phyloP scores from a whole-genome alignment of 1,140 invertebrate species.

The Procambarus clarkii region DNA sequence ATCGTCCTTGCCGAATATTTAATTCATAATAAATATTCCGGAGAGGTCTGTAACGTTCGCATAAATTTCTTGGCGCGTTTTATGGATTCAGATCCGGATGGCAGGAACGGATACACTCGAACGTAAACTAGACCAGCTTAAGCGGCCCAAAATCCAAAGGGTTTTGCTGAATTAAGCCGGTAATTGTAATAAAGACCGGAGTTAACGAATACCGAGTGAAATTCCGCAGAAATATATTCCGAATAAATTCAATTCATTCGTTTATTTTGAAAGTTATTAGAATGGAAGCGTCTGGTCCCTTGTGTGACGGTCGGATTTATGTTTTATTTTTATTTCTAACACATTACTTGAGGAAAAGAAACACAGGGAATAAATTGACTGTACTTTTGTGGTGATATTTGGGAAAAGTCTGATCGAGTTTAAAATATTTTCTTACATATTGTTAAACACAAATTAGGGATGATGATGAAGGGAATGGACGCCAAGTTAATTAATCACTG shows the following conservation, averaged over 20 bases:
- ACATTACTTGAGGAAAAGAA: too few relatives aligned
- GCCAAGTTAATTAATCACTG: too few relatives aligned
- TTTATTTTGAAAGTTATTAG: not conserved
- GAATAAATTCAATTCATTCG: not conserved
- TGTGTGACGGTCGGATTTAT: too few relatives aligned
- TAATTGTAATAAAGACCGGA: not conserved
- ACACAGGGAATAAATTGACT: too few relatives aligned
- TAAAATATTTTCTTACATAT: too few relatives aligned
- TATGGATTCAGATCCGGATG: not conserved
- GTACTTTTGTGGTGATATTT: too few relatives aligned
- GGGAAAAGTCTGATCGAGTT: too few relatives aligned
- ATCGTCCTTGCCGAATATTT: not conserved
- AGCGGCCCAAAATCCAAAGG: not conserved
- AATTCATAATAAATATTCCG: not conserved
- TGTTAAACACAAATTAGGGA: too few relatives aligned
- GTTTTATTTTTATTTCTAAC: too few relatives aligned
- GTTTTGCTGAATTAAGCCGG: not conserved
- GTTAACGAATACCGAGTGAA: not conserved
- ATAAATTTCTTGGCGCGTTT: not conserved
- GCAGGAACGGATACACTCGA: not conserved
- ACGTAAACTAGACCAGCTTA: not conserved
- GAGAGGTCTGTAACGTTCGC: not conserved
- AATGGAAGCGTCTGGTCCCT: too few relatives aligned
- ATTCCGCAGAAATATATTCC: not conserved
- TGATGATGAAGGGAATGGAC: too few relatives aligned